These are phyloP conservation scores for Oikopleura dioica DNA, from an alignment of 23 tunicate genomes.

Conservation along the genomic window DNA sequence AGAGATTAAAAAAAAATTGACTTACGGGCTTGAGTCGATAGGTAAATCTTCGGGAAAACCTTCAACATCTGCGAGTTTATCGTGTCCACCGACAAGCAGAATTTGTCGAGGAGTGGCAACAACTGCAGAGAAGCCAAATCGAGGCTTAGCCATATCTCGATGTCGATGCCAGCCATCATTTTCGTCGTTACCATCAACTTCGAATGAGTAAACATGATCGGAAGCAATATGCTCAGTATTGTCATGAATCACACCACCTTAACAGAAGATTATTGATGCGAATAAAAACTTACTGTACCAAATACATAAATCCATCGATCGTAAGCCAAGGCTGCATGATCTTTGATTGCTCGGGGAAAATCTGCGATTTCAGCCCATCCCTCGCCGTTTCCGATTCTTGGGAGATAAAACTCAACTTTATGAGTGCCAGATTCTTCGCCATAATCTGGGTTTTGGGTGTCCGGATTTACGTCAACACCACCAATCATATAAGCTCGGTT, in stretches of 20 bases:
- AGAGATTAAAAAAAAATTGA: no score
- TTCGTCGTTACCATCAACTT: no score
- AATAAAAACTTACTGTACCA: neutral
- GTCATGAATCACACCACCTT: no score
- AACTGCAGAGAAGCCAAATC: neutral
- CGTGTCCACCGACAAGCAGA: neutral
- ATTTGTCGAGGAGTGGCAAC: neutral
- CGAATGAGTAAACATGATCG: no score
- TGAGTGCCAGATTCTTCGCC: neutral
- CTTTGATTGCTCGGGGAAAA: neutral
- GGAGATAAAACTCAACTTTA: neutral
- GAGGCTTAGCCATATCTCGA: neutral
- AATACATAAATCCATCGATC: neutral
- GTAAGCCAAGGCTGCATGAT: neutral
- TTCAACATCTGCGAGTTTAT: neutral
- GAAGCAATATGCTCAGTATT: no score
- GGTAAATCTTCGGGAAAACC: no score
- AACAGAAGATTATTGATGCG: no score
- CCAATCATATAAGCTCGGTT: neutral
- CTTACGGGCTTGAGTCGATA: no score
- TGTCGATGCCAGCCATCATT: neutral
- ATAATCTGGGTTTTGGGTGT: no score
- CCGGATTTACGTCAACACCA: no score
- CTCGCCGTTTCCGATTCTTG: neutral
- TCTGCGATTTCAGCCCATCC: neutral